Conservation (phyloP, 2,797 vertebrate genomes). For the Ceyx erithaca region DNA sequence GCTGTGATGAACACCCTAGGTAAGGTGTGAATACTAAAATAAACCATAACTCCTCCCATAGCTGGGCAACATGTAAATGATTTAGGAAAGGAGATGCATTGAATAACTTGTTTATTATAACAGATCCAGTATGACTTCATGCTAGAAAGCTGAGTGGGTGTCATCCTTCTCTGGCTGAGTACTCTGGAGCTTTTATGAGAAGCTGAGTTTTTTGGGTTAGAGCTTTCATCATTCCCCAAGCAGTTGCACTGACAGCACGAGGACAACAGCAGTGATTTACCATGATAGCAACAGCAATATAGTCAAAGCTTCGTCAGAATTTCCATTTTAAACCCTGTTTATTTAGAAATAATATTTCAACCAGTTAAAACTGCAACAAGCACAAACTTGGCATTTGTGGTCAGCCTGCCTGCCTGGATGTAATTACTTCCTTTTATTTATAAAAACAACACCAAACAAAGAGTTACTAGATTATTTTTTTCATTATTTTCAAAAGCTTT, state of each 20-base stretch:
- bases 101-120: conserved; percentile 39
- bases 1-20: not conserved
- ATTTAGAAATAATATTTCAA: conserved; percentile 67
- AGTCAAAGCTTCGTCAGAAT: conserved; percentile 41
- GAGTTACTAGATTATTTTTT: not conserved
- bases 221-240: conserved; percentile 32
- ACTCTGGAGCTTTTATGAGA: conserved; percentile 9
- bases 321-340: conserved; percentile 70
- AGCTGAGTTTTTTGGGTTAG: not conserved
- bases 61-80: not conserved
- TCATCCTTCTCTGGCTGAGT: not conserved
- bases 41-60: not conserved
- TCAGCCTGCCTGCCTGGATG: conserved; percentile 43
- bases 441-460: not conserved
- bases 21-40: conserved; percentile 11
- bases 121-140: conserved; percentile 23
- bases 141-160: not conserved
- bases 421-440: conserved; percentile 45
- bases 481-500: conserved; percentile 41
- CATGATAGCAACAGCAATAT: conserved; percentile 7
- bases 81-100: conserved; percentile 10
- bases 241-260: conserved; percentile 18
- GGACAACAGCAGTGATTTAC: conserved; percentile 44
- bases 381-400: conserved; percentile 54
- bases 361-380: conserved; percentile 43